phyloP scores from a whole-genome alignment of 2,113 vertebrate genomes.

The Raphicerus campestris region DNA sequence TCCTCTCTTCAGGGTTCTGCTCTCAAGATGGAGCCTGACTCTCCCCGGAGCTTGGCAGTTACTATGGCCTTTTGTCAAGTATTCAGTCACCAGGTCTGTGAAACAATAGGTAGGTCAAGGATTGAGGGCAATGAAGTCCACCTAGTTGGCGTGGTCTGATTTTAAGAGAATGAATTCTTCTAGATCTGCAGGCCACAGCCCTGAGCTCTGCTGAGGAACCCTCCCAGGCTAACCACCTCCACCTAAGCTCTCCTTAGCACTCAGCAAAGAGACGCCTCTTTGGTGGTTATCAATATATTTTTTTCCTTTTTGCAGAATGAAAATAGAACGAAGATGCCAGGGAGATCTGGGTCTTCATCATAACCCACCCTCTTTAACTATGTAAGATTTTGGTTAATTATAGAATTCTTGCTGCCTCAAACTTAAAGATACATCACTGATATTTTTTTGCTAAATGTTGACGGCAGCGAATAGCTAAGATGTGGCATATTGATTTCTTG shows the following conservation, averaged over 20 bases:
- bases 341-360: constrained; percentile 56
- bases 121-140: not conserved
- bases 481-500: constrained; percentile 99
- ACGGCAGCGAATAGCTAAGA: constrained; percentile 88
- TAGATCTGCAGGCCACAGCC: not conserved
- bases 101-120: not conserved
- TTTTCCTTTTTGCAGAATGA: constrained; percentile 60
- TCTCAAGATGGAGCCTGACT: constrained; percentile 15
- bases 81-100: not conserved
- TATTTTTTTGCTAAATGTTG: constrained; percentile 78
- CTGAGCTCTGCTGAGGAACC: constrained; percentile 15
- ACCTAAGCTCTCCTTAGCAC: not conserved
- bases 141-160: not conserved
- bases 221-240: constrained; percentile 29
- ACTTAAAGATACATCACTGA: constrained; percentile 83
- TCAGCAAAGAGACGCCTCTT: constrained; percentile 43
- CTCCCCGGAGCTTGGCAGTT: not conserved
- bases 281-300: not conserved
- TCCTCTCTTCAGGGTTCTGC: constrained; percentile 31
- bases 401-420: constrained; percentile 75
- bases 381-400: constrained; percentile 79
- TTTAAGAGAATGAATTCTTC: not conserved
- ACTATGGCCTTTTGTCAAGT: not conserved
- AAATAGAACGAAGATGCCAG: constrained; percentile 72
- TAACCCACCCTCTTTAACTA: constrained; percentile 52